These are phyloP conservation scores for Drosophila glabriapex DNA, from an alignment of 2,888 invertebrate species.

Conservation along the genomic window DNA sequence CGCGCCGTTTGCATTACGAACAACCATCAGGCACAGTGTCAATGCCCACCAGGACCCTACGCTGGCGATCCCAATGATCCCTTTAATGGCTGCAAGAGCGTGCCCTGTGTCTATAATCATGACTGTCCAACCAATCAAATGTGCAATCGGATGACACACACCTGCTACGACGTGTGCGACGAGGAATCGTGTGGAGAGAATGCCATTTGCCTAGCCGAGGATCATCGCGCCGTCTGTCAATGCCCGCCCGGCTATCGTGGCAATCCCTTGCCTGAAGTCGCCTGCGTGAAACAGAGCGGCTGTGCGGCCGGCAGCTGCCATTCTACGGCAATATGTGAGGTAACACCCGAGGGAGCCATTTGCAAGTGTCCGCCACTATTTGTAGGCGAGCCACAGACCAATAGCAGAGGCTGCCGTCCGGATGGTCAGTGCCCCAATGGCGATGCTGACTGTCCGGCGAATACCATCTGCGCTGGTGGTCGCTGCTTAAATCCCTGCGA, in stretches of 20 bases:
- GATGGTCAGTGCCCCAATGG: slow-evolving; percentile 91
- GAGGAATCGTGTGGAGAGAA: slow-evolving; percentile 94
- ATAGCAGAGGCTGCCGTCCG: slow-evolving; percentile 90
- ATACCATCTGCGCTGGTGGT: slow-evolving; percentile 90
- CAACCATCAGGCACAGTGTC: slow-evolving; percentile 95
- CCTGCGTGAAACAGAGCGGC: slow-evolving; percentile 89
- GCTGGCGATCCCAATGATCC: slow-evolving; percentile 94
- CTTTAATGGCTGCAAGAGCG: slow-evolving; percentile 90
- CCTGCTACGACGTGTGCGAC: slow-evolving; percentile 92
- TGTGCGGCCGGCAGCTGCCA: slow-evolving; percentile 94
- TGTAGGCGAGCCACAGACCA: slow-evolving; percentile 89
- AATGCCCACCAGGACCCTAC: slow-evolving; percentile 94
- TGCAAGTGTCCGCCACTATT: slow-evolving; percentile 92
- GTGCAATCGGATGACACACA: slow-evolving; percentile 93
- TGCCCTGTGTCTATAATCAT: slow-evolving; percentile 94
- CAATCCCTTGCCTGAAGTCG: slow-evolving; percentile 93
- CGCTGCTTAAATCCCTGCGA: slow-evolving; percentile 93
- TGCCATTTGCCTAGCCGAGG: slow-evolving; percentile 94
- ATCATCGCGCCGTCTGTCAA: slow-evolving; percentile 92
- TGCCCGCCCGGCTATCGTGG: slow-evolving; percentile 94
- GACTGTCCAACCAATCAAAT: slow-evolving; percentile 93
- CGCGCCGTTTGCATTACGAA: slow-evolving; percentile 95
- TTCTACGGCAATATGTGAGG: slow-evolving; percentile 91
- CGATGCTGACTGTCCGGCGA: slow-evolving; percentile 91
- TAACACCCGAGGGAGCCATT: slow-evolving; percentile 88